phyloP scores from a whole-genome alignment of 2,113 vertebrate species.

The Oriolus oriolus region DNA sequence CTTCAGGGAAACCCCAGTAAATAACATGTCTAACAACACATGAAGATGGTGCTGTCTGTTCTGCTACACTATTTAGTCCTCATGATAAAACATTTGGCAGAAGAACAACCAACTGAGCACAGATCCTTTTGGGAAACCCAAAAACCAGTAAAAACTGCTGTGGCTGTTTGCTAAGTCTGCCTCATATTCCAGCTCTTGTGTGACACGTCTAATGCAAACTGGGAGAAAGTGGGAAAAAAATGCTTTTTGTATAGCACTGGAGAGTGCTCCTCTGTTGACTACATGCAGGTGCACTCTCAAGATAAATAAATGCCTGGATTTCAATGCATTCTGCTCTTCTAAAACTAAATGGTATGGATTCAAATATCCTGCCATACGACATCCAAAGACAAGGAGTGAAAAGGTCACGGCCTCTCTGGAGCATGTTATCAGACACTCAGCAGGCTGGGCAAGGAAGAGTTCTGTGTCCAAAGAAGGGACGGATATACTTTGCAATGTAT shows the following conservation, averaged over 20 bases:
- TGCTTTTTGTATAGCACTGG: neutral
- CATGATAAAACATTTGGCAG: constrained; percentile 67
- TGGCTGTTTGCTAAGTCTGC: constrained; percentile 6
- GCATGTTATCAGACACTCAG: constrained; percentile 35
- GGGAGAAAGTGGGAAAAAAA: constrained; percentile 19
- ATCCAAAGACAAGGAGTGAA: constrained; percentile 17
- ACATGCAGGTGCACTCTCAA: neutral
- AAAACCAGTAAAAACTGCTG: constrained; percentile 34
- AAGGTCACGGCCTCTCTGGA: constrained; percentile 9
- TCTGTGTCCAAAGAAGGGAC: neutral
- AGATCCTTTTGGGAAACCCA: constrained; percentile 59
- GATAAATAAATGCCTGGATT: constrained; percentile 19
- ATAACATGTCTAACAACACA: constrained; percentile 71
- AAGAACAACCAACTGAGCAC: constrained; percentile 4
- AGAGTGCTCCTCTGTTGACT: constrained; percentile 13
- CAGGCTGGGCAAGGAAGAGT: constrained; percentile 21
- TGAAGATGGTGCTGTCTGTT: constrained; percentile 63
- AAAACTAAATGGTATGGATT: neutral
- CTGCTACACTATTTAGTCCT: constrained; percentile 23
- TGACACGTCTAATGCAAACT: constrained; percentile 13
- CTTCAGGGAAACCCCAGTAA: constrained; percentile 80
- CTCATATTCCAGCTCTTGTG: constrained; percentile 1
- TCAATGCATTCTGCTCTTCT: constrained; percentile 9
- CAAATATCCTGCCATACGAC: neutral
- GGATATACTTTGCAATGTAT: neutral